Conservation (phyloP, 2,888 invertebrate genomes). For the Drosophila planitibia region DNA sequence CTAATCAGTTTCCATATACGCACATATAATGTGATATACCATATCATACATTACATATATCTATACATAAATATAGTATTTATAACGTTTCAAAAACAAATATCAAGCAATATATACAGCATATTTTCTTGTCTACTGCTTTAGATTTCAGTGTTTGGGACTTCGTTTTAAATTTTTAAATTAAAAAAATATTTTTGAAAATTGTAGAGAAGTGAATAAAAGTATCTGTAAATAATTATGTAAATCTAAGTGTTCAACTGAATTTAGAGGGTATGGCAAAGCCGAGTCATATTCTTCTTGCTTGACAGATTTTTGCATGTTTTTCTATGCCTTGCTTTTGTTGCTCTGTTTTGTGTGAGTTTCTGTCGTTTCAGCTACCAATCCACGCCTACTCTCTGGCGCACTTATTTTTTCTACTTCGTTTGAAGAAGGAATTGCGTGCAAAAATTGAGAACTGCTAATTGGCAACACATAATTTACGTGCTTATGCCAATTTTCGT, state of each 20-base stretch:
- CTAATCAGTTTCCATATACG: background rate
- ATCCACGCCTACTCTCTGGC: slow-evolving; percentile 12
- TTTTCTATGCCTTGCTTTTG: slow-evolving; percentile 22
- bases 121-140: background rate
- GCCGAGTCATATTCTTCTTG: background rate
- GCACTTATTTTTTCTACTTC: slow-evolving; percentile 37
- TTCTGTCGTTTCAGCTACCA: slow-evolving; percentile 21
- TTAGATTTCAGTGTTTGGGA: background rate
- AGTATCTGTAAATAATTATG: background rate
- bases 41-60: background rate
- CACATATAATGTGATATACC: background rate
- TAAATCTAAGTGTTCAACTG: background rate
- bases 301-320: slow-evolving; percentile 1
- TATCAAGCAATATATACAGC: background rate
- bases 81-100: background rate
- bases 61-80: background rate
- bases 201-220: background rate
- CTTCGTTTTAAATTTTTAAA: background rate
- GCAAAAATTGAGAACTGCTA: slow-evolving; percentile 70
- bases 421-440: slow-evolving; percentile 57
- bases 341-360: slow-evolving; percentile 20
- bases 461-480: slow-evolving; percentile 81
- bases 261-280: background rate
- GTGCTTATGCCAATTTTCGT: slow-evolving; percentile 75
- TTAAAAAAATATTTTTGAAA: background rate